Conservation (phyloP, 2,113 vertebrate species). For the Fregata magnificens region DNA sequence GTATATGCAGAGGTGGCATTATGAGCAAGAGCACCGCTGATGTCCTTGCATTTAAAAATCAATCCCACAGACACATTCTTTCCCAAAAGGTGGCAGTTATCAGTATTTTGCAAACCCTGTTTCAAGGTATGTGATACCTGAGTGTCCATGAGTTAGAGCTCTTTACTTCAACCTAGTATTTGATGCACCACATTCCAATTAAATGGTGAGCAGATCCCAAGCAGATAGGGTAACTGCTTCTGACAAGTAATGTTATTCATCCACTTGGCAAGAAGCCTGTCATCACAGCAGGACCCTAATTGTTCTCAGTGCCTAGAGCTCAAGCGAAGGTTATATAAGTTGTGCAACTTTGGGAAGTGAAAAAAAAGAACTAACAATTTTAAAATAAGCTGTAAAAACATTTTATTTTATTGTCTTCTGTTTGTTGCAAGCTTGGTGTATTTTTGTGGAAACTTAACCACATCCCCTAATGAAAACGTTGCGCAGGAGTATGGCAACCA, state of each 20-base stretch:
- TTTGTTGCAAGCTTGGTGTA: neutral
- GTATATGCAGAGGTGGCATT: neutral
- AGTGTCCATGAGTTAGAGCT: neutral
- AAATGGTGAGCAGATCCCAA: neutral
- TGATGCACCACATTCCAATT: neutral
- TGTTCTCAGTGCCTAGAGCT: neutral
- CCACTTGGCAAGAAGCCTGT: neutral
- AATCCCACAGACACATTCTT: neutral
- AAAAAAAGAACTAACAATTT: neutral
- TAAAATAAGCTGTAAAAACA: neutral
- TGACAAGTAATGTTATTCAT: neutral
- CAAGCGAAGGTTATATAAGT: neutral
- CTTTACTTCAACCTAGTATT: neutral
- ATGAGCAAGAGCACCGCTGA: neutral
- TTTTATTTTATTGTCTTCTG: neutral
- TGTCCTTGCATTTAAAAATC: neutral
- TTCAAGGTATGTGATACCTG: neutral
- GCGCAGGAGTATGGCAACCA: neutral
- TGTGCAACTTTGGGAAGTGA: neutral
- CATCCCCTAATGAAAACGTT: neutral
- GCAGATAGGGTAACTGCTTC: neutral
- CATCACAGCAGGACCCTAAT: neutral
- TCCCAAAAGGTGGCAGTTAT: neutral
- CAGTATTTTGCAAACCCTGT: neutral
- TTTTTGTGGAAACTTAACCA: neutral